A percentile compares a stretch with the other conserved stretches of the same genome.
phyloP scores from a whole-genome alignment of 2,888 invertebrate genomes.

The Listrodromus nycthemerus region DNA sequence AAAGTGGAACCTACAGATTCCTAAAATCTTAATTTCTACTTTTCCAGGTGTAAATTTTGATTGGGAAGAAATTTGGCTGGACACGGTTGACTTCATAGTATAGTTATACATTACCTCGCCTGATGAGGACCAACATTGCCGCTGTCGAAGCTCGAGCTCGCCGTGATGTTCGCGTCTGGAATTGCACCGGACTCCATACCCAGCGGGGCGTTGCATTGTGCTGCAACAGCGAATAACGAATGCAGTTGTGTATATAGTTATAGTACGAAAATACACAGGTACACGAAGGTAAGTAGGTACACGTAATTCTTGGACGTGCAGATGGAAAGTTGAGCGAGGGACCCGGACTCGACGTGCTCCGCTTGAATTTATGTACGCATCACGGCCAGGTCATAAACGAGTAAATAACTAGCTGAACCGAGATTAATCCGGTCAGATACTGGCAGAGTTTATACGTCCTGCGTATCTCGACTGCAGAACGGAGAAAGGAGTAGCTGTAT shows the following conservation, averaged over 20 bases:
- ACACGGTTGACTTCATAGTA: background rate
- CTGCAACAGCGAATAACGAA: constrained; percentile 80
- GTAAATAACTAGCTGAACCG: constrained; percentile 79
- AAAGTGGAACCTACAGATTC: background rate
- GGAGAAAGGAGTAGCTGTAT: constrained; percentile 36
- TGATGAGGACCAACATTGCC: constrained; percentile 88
- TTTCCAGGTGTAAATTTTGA: background rate
- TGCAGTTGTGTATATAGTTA: constrained; percentile 21
- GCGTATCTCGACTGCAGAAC: constrained; percentile 46
- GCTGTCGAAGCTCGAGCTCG: constrained; percentile 88
- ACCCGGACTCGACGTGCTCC: constrained; percentile 35
- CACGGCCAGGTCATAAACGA: constrained; percentile 79
- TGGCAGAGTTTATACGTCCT: constrained; percentile 47
- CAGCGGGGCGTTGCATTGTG: constrained; percentile 87
- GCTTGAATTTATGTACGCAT: constrained; percentile 74
- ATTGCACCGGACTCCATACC: constrained; percentile 89
- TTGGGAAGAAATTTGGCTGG: background rate
- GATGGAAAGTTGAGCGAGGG: constrained; percentile 49
- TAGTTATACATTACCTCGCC: constrained; percentile 86
- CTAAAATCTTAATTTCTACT: background rate
- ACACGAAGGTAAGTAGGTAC: constrained; percentile 54
- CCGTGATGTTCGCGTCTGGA: constrained; percentile 87
- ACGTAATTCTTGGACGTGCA: constrained; percentile 42
- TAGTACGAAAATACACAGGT: constrained; percentile 65
- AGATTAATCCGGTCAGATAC: constrained; percentile 76